Percentiles rank a stretch among this genome's conserved stretches.
phyloP scores from a whole-genome alignment of 2,888 invertebrate species.

The Malthinus flaveolus region DNA sequence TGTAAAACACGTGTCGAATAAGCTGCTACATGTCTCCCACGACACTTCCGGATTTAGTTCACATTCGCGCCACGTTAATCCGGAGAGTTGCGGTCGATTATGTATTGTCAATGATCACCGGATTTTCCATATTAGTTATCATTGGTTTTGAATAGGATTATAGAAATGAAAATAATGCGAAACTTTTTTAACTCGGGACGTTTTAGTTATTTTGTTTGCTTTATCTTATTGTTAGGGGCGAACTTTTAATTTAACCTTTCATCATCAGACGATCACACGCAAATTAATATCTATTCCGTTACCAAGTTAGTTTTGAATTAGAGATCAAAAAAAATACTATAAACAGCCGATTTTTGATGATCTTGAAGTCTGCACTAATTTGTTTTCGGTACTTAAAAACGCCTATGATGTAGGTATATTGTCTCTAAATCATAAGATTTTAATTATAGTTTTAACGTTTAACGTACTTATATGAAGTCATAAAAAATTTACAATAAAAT shows the following conservation, averaged over 20 bases:
- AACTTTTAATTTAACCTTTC: too few species aligned
- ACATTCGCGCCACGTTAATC: slow-evolving; percentile 28
- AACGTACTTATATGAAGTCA: neutral
- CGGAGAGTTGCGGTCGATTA: slow-evolving; percentile 29
- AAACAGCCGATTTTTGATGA: slow-evolving; percentile 37
- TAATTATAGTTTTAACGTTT: too few species aligned
- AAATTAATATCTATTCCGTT: neutral
- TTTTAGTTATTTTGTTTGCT: too few species aligned
- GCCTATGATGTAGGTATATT: slow-evolving; percentile 35
- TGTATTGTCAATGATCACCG: slow-evolving; percentile 30
- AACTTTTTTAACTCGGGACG: too few species aligned
- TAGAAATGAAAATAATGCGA: slow-evolving; percentile 8
- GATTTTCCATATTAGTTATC: slow-evolving; percentile 29
- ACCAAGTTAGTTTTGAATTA: too few species aligned
- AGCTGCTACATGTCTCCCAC: slow-evolving; percentile 35
- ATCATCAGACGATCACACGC: too few species aligned
- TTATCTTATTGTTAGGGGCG: too few species aligned
- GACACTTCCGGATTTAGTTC: slow-evolving; percentile 35
- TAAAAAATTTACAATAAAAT: too few species aligned
- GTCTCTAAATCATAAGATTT: slow-evolving; percentile 24
- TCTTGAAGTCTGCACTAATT: slow-evolving; percentile 37
- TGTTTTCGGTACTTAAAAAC: slow-evolving; percentile 35
- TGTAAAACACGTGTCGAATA: slow-evolving; percentile 33
- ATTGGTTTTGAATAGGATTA: slow-evolving; percentile 22
- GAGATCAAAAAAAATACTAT: slow-evolving; percentile 12